phyloP scores from a whole-genome alignment of 2,888 invertebrate species.

The Anarsia innoxiella region DNA sequence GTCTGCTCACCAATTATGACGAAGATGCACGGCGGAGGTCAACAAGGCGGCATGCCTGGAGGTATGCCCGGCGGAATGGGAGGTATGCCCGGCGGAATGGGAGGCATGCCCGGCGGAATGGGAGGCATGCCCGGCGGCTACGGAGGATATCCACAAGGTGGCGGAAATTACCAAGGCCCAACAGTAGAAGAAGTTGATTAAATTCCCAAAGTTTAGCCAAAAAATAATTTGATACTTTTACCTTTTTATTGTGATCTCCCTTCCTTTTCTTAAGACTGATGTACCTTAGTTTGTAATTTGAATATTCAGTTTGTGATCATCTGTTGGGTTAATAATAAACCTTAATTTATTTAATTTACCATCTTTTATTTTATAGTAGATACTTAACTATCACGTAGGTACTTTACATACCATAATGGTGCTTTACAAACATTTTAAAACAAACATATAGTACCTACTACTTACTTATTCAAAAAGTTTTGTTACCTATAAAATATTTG shows the following conservation, averaged over 20 bases:
- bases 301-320: constrained; percentile 6
- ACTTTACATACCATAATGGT: too few species aligned
- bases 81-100: constrained; percentile 4
- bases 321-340: constrained; percentile 7
- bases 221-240: neutral
- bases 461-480: too few species aligned
- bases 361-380: too few species aligned
- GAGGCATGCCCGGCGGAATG: constrained; percentile 12
- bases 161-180: neutral
- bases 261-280: neutral
- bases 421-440: too few species aligned
- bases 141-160: neutral
- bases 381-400: too few species aligned
- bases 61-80: constrained; percentile 4
- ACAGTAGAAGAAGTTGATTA: constrained; percentile 1
- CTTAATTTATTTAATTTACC: neutral
- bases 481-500: too few species aligned
- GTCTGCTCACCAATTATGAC: constrained; percentile 64
- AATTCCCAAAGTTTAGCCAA: neutral
- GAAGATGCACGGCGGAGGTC: constrained; percentile 51
- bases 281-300: too few species aligned
- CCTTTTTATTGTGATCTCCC: neutral
- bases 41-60: constrained; percentile 23
- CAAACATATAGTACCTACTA: too few species aligned
- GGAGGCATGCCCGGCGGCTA: constrained; percentile 5